Evolutionary conservation across 2,113 vertebrate genomes (phyloP).

Genomic region (Oriolus oriolus): DNA sequence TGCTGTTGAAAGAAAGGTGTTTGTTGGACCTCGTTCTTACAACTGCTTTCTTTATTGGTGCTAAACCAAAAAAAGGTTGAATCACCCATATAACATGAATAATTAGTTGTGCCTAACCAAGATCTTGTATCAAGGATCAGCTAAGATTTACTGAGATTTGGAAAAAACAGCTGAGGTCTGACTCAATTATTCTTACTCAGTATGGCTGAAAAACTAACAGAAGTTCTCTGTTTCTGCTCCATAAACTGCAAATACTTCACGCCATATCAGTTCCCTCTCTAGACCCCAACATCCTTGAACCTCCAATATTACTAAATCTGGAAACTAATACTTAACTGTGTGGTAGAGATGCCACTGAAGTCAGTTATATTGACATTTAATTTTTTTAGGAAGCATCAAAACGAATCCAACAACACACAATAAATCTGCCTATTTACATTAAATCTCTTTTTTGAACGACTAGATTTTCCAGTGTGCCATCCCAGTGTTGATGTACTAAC

Average conservation of each 20-base stretch:
- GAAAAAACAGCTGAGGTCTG: not conserved
- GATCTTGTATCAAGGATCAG: not conserved
- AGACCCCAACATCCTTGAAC: not conserved
- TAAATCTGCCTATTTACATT: not conserved
- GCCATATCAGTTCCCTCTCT: not conserved
- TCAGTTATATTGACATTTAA: not conserved
- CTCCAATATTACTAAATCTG: not conserved
- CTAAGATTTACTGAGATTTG: not conserved
- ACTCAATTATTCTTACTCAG: not conserved
- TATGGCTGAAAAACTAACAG: not conserved
- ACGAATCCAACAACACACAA: not conserved
- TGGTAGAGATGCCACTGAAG: not conserved
- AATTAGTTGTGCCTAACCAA: not conserved
- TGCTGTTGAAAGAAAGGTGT: conserved; percentile 10
- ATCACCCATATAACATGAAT: not conserved
- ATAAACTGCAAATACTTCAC: not conserved
- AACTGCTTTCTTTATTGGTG: not conserved
- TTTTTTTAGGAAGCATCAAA: not conserved
- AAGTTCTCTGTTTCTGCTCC: not conserved
- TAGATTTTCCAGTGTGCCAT: not conserved
- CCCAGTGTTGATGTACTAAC: not conserved
- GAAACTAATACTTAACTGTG: not conserved
- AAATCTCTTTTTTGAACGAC: not conserved
- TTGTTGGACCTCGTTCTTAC: not conserved
- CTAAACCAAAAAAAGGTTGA: not conserved